Evolutionary conservation across 1,140 invertebrate genomes (phyloP).

Genomic region (Rhizoglyphus robini): DNA sequence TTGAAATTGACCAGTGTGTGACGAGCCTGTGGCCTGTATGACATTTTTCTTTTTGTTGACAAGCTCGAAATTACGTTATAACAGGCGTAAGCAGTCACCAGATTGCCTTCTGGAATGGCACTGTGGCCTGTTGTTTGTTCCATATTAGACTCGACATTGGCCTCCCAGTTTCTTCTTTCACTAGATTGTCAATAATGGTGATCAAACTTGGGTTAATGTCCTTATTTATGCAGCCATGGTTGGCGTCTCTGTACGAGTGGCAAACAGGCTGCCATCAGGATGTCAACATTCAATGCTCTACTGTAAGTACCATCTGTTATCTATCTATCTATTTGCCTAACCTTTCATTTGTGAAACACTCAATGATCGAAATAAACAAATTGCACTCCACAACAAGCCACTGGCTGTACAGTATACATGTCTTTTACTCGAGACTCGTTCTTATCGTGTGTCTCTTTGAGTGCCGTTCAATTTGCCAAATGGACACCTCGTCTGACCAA

Average conservation of each 20-base stretch:
- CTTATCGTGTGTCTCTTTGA: too few species aligned
- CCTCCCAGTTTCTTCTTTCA: background rate
- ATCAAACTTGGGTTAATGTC: constrained; percentile 15
- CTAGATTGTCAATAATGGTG: background rate
- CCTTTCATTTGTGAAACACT: too few species aligned
- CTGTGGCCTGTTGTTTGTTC: constrained; percentile 33
- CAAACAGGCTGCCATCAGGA: background rate
- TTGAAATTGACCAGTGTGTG: too few species aligned
- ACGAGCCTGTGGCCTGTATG: constrained; percentile 21
- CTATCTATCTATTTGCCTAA: background rate
- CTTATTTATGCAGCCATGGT: constrained; percentile 1
- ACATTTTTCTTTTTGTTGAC: constrained; percentile 36
- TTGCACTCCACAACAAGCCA: too few species aligned
- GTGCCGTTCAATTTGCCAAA: too few species aligned
- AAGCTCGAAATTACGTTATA: too few species aligned
- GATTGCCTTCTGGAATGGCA: constrained; percentile 37
- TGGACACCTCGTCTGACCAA: too few species aligned
- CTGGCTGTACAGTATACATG: too few species aligned
- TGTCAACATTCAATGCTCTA: background rate
- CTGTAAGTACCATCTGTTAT: constrained; percentile 4
- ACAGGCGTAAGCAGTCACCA: constrained; percentile 28
- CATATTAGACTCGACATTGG: constrained; percentile 34
- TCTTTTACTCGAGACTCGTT: too few species aligned
- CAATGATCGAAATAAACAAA: too few species aligned
- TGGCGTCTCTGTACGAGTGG: background rate